phyloP scores from a whole-genome alignment of 2,113 vertebrate genomes.

The Gnathonemus echidnorhynchus region DNA sequence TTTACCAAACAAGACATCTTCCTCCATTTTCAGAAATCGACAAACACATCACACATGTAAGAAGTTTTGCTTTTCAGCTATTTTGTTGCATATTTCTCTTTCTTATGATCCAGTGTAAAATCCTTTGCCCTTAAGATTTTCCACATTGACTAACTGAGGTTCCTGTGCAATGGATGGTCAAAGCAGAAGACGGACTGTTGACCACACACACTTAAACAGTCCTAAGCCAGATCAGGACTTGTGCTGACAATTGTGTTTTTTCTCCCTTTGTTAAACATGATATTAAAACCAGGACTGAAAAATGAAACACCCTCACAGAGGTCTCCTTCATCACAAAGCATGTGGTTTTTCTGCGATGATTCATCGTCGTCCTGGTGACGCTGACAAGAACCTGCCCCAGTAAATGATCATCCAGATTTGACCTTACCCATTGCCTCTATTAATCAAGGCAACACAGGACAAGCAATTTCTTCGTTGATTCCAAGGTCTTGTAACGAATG shows the following conservation, averaged over 20 bases:
- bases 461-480: conserved; percentile 21
- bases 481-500: conserved; percentile 2
- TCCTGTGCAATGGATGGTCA: background rate
- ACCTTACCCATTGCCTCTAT: conserved; percentile 32
- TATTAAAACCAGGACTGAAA: background rate
- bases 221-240: background rate
- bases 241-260: background rate
- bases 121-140: background rate
- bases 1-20: background rate
- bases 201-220: background rate
- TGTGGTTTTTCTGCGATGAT: conserved; percentile 14
- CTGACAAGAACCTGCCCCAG: conserved; percentile 31
- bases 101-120: background rate
- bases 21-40: background rate
- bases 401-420: conserved; percentile 33
- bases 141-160: background rate
- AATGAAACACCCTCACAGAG: background rate
- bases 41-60: background rate
- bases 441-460: conserved; percentile 34
- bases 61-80: background rate
- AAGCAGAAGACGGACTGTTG: background rate
- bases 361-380: conserved; percentile 23
- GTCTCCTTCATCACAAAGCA: background rate
- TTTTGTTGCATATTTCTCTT: background rate
- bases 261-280: background rate